Evolutionary conservation across 1,140 invertebrate genomes (phyloP).

Genomic region (Cyclina sinensis): DNA sequence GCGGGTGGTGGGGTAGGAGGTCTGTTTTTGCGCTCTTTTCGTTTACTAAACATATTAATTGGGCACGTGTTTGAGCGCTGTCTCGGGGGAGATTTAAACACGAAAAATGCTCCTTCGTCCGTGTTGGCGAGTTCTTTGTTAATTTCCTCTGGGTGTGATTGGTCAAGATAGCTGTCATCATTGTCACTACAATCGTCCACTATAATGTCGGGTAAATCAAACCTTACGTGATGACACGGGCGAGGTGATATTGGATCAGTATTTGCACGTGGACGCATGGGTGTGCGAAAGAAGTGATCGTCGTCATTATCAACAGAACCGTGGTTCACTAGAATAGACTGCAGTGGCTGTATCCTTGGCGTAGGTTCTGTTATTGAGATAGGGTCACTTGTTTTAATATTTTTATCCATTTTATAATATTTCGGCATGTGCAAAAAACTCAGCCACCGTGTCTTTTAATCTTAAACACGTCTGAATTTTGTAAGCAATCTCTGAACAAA

Average conservation of each 20-base stretch:
- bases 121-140: conserved; percentile 58
- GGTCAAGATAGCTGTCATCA: conserved; percentile 43
- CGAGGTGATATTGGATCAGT: conserved; percentile 53
- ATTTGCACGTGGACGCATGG: conserved; percentile 46
- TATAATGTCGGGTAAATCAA: conserved; percentile 60
- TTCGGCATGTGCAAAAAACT: no score
- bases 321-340: conserved; percentile 48
- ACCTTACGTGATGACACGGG: conserved; percentile 45
- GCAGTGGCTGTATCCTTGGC: neutral
- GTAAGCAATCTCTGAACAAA: neutral
- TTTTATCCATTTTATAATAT: neutral
- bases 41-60: conserved; percentile 55
- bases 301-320: neutral
- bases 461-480: neutral
- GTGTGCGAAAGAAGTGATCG: conserved; percentile 44
- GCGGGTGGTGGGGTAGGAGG: conserved; percentile 42
- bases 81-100: conserved; percentile 62
- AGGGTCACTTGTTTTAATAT: neutral
- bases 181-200: conserved; percentile 67
- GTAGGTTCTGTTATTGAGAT: neutral
- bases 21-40: neutral
- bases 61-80: conserved; percentile 65
- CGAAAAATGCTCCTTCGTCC: conserved; percentile 62
- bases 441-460: neutral
- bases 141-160: conserved; percentile 47